Evolutionary conservation across 2,797 vertebrate genomes (phyloP).

Genomic region (Xiphophorus birchmanni): DNA sequence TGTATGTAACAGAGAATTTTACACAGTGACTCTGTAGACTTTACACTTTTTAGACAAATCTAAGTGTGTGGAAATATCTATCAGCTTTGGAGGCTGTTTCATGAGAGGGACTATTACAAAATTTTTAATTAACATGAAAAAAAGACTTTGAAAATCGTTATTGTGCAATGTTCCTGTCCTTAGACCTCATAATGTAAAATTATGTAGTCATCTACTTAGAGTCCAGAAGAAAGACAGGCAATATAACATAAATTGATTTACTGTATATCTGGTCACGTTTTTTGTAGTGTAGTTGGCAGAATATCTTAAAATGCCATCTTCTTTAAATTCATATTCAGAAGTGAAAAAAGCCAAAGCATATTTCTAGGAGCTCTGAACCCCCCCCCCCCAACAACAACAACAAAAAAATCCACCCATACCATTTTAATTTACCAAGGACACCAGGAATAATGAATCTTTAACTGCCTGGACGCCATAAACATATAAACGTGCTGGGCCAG

Average conservation of each 20-base stretch:
- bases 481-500: conserved; percentile 57
- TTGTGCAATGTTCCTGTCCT: conserved; percentile 8
- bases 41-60: conserved; percentile 11
- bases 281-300: conserved; percentile 13
- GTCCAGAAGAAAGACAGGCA: neutral
- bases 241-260: neutral
- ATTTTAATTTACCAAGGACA: conserved; percentile 66
- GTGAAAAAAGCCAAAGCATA: conserved; percentile 31
- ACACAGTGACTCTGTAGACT: conserved; percentile 49
- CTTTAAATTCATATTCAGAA: conserved; percentile 51
- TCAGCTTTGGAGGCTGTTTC: neutral
- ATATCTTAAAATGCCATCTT: conserved; percentile 38
- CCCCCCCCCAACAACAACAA: neutral
- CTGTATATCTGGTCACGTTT: conserved; percentile 3
- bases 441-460: conserved; percentile 68
- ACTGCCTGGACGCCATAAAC: conserved; percentile 65
- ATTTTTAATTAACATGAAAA: neutral
- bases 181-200: conserved; percentile 6
- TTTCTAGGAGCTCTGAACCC: conserved; percentile 43
- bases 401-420: conserved; percentile 49
- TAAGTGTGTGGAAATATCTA: neutral
- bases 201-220: neutral
- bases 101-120: neutral
- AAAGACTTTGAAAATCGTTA: neutral
- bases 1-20: conserved; percentile 46